Conservation (phyloP, 2,113 vertebrate species). For the Hippocampus barbouri region DNA sequence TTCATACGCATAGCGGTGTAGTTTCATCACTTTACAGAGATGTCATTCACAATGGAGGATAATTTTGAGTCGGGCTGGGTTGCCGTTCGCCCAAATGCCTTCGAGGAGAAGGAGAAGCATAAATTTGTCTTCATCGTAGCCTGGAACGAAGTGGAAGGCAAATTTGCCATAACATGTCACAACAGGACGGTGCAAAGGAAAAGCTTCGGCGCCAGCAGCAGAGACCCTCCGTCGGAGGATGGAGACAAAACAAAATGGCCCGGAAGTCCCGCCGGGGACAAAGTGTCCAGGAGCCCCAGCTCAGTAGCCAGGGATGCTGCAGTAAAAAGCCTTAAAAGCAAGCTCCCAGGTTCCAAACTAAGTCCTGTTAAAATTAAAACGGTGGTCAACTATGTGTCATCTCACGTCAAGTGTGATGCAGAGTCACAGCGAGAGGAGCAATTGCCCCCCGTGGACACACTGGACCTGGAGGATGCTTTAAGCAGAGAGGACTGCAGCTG, state of each 20-base stretch:
- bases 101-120: conserved; percentile 88
- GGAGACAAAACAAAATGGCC: conserved; percentile 62
- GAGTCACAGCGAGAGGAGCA: conserved; percentile 68
- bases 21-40: conserved; percentile 47
- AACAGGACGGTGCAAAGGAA: conserved; percentile 88
- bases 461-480: conserved; percentile 58
- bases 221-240: conserved; percentile 35
- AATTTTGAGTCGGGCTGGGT: conserved; percentile 92
- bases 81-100: conserved; percentile 87
- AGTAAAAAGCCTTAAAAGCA: conserved; percentile 25
- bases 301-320: conserved; percentile 30
- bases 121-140: conserved; percentile 95
- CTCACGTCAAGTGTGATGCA: conserved; percentile 52
- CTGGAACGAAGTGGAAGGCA: conserved; percentile 95
- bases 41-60: conserved; percentile 90
- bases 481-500: conserved; percentile 86
- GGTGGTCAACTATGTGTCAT: conserved; percentile 25
- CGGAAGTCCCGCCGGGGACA: conserved; percentile 55
- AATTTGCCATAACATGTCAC: conserved; percentile 94
- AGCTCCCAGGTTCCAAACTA: conserved; percentile 14
- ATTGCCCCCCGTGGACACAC: conserved; percentile 37
- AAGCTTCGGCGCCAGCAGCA: conserved; percentile 71
- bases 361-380: conserved; percentile 44
- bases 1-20: conserved; percentile 7
- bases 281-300: conserved; percentile 41